Evolutionary conservation across 1,140 invertebrate species (phyloP).

Genomic region (Drosophila obscura): DNA sequence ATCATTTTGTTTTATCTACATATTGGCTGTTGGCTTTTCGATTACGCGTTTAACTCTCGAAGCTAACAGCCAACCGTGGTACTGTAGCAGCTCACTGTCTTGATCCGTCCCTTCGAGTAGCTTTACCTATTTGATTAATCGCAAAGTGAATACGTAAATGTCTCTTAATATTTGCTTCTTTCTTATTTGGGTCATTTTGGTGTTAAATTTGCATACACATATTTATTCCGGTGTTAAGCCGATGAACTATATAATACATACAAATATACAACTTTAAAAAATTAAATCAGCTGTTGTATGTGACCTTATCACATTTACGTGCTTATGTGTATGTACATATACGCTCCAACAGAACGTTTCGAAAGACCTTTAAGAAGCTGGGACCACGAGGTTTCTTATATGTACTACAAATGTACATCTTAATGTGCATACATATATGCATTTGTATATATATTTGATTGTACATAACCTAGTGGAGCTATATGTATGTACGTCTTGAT

Average conservation of each 20-base stretch:
- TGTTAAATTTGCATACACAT: too few species aligned
- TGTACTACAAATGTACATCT: too few species aligned
- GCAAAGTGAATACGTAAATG: too few species aligned
- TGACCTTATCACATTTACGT: too few species aligned
- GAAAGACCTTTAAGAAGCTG: background rate
- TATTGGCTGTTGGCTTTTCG: slow-evolving; percentile 33
- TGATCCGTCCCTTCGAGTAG: slow-evolving; percentile 2
- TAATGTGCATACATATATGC: background rate
- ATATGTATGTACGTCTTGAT: background rate
- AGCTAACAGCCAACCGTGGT: slow-evolving; percentile 8
- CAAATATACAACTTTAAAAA: too few species aligned
- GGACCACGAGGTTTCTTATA: too few species aligned
- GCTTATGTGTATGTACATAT: too few species aligned
- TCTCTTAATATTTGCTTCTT: background rate
- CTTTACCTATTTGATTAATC: background rate
- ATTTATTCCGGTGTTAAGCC: too few species aligned
- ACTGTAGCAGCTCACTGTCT: slow-evolving; percentile 1
- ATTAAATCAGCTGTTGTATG: too few species aligned
- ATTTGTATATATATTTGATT: background rate
- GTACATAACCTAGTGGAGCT: too few species aligned
- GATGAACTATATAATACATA: too few species aligned
- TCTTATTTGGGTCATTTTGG: background rate
- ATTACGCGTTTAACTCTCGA: slow-evolving; percentile 21
- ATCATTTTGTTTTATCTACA: slow-evolving; percentile 61
- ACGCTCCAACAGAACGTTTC: background rate